Evolutionary conservation across 2,113 vertebrate species (phyloP).

Genomic region (Mustela nigripes): DNA sequence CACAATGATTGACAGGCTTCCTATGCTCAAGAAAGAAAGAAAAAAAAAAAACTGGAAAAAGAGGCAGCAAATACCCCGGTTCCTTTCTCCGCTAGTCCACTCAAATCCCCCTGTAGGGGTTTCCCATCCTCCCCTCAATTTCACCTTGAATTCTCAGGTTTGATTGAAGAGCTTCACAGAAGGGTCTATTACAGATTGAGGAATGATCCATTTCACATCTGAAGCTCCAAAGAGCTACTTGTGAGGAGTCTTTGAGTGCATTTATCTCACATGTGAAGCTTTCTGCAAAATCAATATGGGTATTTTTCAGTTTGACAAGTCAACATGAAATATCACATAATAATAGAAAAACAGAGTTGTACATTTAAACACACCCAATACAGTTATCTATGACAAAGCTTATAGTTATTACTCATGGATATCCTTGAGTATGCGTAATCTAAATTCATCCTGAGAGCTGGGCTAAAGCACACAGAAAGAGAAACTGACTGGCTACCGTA

Average conservation of each 20-base stretch:
- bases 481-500: not conserved
- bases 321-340: constrained; percentile 84
- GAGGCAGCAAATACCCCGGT: not conserved
- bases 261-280: constrained; percentile 82
- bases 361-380: constrained; percentile 74
- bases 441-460: constrained; percentile 46
- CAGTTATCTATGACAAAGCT: constrained; percentile 72
- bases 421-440: constrained; percentile 54
- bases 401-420: constrained; percentile 69
- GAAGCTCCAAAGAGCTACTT: constrained; percentile 81
- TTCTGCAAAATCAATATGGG: constrained; percentile 83
- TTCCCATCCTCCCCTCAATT: constrained; percentile 65
- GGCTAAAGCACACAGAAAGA: not conserved
- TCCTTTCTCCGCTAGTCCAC: constrained; percentile 39
- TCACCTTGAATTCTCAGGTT: constrained; percentile 80
- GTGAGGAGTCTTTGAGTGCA: constrained; percentile 79
- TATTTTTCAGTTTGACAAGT: constrained; percentile 85
- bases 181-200: constrained; percentile 81
- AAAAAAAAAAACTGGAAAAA: not conserved
- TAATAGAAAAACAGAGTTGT: constrained; percentile 83
- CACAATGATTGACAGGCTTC: constrained; percentile 38
- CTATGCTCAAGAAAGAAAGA: constrained; percentile 13
- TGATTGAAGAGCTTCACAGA: constrained; percentile 84
- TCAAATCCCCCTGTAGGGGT: not conserved
- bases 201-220: constrained; percentile 83